Conservation (phyloP, 2,888 invertebrate species). For the Nipponacmea schrenckii region DNA sequence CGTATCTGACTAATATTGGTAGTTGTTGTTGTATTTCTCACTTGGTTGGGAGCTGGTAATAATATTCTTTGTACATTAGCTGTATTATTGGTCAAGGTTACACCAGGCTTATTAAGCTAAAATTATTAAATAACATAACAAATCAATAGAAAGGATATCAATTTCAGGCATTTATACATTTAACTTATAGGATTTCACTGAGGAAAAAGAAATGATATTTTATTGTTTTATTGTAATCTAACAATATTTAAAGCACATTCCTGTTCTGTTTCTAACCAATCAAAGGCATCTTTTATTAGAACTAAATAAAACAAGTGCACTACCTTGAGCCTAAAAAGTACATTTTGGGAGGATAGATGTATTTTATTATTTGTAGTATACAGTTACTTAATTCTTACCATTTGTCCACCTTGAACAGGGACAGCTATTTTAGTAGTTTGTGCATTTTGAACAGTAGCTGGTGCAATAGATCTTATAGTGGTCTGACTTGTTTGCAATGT, state of each 20-base stretch:
- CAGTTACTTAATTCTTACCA: not conserved
- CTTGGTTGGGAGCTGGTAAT: slow-evolving; percentile 54
- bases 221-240: no score
- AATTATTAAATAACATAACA: not conserved
- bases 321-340: no score
- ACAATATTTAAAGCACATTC: no score
- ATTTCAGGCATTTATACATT: no score
- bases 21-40: slow-evolving; percentile 35
- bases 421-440: not conserved
- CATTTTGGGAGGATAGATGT: no score
- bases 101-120: slow-evolving; percentile 18
- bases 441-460: slow-evolving; percentile 2
- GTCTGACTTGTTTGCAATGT: not conserved
- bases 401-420: not conserved
- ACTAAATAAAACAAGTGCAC: no score
- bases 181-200: no score
- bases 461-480: not conserved
- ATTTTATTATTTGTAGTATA: no score
- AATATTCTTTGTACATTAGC: slow-evolving; percentile 57
- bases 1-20: slow-evolving; percentile 55
- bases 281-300: no score
- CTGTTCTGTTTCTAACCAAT: no score
- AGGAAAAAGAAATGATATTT: no score
- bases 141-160: no score
- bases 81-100: not conserved